Percentiles rank a stretch among this genome's conserved stretches.
These are phyloP conservation scores for Pachyseris speciosa DNA, from an alignment of 64 coral and sea anemone genomes.

Conservation along the genomic window DNA sequence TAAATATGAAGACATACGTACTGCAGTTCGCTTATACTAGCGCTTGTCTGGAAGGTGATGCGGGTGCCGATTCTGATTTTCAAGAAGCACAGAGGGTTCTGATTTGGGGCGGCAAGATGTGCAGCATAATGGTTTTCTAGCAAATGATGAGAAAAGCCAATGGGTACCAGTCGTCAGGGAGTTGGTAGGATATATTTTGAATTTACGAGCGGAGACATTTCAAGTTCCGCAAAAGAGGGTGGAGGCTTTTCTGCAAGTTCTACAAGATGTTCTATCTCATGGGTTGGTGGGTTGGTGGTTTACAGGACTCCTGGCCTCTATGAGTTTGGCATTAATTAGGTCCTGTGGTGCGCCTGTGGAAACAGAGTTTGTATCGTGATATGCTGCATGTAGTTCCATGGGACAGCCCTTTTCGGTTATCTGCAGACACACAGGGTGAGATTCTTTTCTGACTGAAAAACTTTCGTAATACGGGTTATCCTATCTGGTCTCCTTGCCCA, in stretches of 20 bases:
- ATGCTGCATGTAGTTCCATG: neutral
- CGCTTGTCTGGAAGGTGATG: conserved; percentile 51
- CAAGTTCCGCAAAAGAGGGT: too few species aligned
- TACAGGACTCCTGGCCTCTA: too few species aligned
- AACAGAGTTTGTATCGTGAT: neutral
- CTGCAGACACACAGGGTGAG: neutral
- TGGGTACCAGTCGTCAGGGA: too few species aligned
- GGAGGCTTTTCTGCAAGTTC: neutral
- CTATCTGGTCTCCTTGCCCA: neutral
- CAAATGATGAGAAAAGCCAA: too few species aligned
- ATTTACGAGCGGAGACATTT: too few species aligned
- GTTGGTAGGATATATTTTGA: too few species aligned
- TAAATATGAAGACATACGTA: too few species aligned
- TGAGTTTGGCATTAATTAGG: conserved; percentile 67
- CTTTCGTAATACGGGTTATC: too few species aligned
- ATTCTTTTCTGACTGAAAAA: neutral
- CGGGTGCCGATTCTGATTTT: conserved; percentile 12
- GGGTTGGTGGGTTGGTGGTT: conserved; percentile 5
- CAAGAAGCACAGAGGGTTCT: neutral
- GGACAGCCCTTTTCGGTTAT: neutral
- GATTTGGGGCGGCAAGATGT: too few species aligned
- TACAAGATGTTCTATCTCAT: neutral
- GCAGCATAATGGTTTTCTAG: too few species aligned
- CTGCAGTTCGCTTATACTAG: conserved; percentile 57
- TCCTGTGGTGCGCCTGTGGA: conserved; percentile 65